These are phyloP conservation scores for Hydrolagus colliei DNA, from an alignment of 2,797 vertebrate species.

Conservation along the genomic window DNA sequence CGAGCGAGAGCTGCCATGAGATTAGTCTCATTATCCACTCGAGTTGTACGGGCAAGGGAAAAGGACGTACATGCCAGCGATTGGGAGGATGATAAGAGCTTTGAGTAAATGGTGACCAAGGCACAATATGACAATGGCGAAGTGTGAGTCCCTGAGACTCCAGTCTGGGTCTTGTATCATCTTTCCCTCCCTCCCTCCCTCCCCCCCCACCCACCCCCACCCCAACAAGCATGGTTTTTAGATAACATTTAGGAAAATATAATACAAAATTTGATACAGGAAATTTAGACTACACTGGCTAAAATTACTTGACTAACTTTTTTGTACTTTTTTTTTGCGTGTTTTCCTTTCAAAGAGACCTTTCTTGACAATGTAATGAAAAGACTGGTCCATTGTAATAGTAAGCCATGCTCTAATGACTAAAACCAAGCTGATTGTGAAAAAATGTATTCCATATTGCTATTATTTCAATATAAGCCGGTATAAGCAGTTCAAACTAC, in stretches of 20 bases:
- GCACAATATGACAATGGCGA: slow-evolving; percentile 79
- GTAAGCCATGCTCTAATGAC: slow-evolving; percentile 65
- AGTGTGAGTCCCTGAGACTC: slow-evolving; percentile 66
- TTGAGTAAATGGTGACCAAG: slow-evolving; percentile 66
- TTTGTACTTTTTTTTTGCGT: slow-evolving; percentile 55
- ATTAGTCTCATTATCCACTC: slow-evolving; percentile 43
- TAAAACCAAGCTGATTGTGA: slow-evolving; percentile 57
- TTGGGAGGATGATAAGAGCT: slow-evolving; percentile 45
- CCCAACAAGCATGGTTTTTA: slow-evolving; percentile 64
- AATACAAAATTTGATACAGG: slow-evolving; percentile 90
- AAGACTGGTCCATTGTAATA: slow-evolving; percentile 58
- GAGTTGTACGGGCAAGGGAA: slow-evolving; percentile 48
- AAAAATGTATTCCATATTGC: slow-evolving; percentile 56
- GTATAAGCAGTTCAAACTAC: slow-evolving; percentile 41
- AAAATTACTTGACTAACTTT: slow-evolving; percentile 62
- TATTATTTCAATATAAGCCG: slow-evolving; percentile 40
- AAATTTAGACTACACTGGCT: slow-evolving; percentile 80
- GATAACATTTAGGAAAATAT: slow-evolving; percentile 95
- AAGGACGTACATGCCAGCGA: slow-evolving; percentile 36
- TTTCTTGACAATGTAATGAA: slow-evolving; percentile 48
- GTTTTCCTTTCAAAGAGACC: slow-evolving; percentile 49
- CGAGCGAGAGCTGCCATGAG: slow-evolving; percentile 74
- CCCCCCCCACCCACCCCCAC: slow-evolving; percentile 57
- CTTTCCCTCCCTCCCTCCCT: slow-evolving; percentile 57
- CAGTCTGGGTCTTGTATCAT: slow-evolving; percentile 56